These are phyloP conservation scores for Pogonocherus hispidulus DNA, from an alignment of 2,888 invertebrate genomes.

Conservation along the genomic window DNA sequence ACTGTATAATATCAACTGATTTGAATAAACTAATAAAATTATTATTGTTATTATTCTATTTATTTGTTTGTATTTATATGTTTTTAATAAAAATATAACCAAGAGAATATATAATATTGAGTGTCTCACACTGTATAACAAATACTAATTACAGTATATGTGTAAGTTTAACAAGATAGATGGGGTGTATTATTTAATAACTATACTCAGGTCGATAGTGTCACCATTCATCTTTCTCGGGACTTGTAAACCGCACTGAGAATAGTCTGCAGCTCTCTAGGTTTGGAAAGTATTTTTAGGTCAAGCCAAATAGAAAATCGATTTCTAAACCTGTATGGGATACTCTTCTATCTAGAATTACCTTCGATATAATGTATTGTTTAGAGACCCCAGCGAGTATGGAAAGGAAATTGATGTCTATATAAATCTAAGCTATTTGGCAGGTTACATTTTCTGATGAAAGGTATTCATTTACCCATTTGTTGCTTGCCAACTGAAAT, in stretches of 20 bases:
- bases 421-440: background rate
- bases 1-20: too few relatives aligned
- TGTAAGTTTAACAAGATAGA: too few relatives aligned
- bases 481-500: too few relatives aligned
- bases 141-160: too few relatives aligned
- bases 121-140: too few relatives aligned
- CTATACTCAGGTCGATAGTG: background rate
- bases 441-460: conserved; percentile 3
- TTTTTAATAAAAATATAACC: too few relatives aligned
- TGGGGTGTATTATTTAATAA: background rate
- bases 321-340: conserved; percentile 42
- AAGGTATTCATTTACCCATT: too few relatives aligned
- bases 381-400: background rate
- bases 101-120: too few relatives aligned
- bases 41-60: too few relatives aligned
- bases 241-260: background rate
- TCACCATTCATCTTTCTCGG: background rate
- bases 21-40: too few relatives aligned
- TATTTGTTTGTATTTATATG: too few relatives aligned
- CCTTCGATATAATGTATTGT: conserved; percentile 37
- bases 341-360: conserved; percentile 34
- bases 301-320: conserved; percentile 59
- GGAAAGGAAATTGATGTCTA: conserved; percentile 4
- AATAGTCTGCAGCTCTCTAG: conserved; percentile 43
- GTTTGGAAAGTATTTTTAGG: conserved; percentile 57